Conservation (phyloP, 1,140 invertebrate genomes). For the Penaeus indicus region DNA sequence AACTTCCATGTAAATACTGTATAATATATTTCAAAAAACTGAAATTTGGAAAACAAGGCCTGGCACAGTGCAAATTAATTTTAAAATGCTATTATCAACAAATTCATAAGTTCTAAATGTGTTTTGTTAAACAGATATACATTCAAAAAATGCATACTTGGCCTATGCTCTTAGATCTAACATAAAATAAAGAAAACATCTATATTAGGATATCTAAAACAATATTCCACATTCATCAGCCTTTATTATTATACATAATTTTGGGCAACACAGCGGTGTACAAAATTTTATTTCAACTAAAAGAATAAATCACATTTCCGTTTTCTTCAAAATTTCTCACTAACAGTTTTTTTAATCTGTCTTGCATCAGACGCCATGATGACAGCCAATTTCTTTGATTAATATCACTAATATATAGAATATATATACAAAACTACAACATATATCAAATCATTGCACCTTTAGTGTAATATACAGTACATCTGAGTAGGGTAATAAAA, state of each 20-base stretch:
- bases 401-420: slow-evolving; percentile 51
- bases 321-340: slow-evolving; percentile 31
- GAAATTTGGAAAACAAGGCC: no score
- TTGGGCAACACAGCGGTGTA: slow-evolving; percentile 59
- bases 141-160: not conserved
- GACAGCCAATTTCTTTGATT: slow-evolving; percentile 38
- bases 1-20: no score
- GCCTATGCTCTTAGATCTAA: not conserved
- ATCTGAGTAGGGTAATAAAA: slow-evolving; percentile 61
- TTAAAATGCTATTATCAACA: no score
- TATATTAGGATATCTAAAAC: not conserved
- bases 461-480: slow-evolving; percentile 62
- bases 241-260: slow-evolving; percentile 64
- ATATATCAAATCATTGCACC: slow-evolving; percentile 65
- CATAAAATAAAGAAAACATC: not conserved
- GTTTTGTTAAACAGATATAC: not conserved
- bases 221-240: slow-evolving; percentile 57
- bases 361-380: slow-evolving; percentile 37
- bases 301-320: slow-evolving; percentile 60
- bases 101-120: no score
- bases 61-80: no score
- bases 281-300: slow-evolving; percentile 60
- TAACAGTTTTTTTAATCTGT: slow-evolving; percentile 14
- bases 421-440: slow-evolving; percentile 61
- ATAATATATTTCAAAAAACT: no score